Conservation (phyloP, 1,140 invertebrate species). For the Drosophila ficusphila region DNA sequence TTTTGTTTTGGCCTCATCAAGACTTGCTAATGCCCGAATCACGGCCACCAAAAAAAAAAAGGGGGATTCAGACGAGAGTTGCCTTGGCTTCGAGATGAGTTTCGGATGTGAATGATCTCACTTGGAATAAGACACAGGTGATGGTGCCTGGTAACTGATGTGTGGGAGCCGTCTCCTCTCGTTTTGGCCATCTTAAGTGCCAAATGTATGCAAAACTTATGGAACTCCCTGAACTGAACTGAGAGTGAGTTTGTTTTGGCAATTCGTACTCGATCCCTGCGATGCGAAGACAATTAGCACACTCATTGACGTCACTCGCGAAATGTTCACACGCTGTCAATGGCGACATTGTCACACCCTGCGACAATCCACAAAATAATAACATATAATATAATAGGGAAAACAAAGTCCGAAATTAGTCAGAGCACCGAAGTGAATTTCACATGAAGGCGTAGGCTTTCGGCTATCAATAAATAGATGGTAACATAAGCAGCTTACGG, state of each 20-base stretch:
- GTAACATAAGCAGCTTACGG: neutral
- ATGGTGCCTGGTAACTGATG: neutral
- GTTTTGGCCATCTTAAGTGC: neutral
- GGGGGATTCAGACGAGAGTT: neutral
- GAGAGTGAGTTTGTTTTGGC: constrained; percentile 5
- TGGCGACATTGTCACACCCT: constrained; percentile 1
- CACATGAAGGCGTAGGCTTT: constrained; percentile 12
- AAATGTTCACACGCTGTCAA: constrained; percentile 42
- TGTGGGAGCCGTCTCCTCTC: constrained; percentile 3
- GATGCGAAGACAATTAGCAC: constrained; percentile 20
- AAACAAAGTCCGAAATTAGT: constrained; percentile 29
- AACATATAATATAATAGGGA: neutral
- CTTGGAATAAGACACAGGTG: neutral
- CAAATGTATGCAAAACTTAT: constrained; percentile 1
- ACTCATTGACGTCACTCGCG: constrained; percentile 35
- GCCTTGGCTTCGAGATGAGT: constrained; percentile 5
- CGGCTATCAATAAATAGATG: constrained; percentile 11
- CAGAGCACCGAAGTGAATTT: constrained; percentile 25
- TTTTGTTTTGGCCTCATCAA: constrained; percentile 19
- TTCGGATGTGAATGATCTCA: constrained; percentile 17
- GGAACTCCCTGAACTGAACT: neutral
- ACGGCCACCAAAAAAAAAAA: neutral
- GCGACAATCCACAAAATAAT: neutral
- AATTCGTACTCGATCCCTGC: neutral
- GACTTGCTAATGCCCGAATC: constrained; percentile 37